phyloP scores from a whole-genome alignment of 2,888 invertebrate species.

The Achlya flavicornis region DNA sequence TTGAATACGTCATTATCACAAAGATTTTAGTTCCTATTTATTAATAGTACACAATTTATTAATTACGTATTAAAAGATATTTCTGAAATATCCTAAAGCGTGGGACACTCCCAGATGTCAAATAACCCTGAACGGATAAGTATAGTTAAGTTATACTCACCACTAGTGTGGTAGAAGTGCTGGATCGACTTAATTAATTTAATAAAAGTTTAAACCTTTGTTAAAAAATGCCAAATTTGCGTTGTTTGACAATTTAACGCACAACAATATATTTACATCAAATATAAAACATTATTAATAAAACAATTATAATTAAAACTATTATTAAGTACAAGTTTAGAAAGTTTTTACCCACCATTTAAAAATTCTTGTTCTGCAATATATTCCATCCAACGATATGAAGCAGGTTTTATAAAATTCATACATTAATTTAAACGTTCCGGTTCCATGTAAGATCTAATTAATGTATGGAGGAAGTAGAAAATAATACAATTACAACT shows the following conservation, averaged over 20 bases:
- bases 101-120: not conserved
- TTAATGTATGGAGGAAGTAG: slow-evolving; percentile 73
- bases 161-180: no score
- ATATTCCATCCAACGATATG: slow-evolving; percentile 59
- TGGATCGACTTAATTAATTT: no score
- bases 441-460: slow-evolving; percentile 74
- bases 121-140: not conserved
- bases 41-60: not conserved
- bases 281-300: slow-evolving; percentile 4
- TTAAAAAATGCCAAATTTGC: no score
- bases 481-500: slow-evolving; percentile 75
- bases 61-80: not conserved
- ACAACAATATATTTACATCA: no score
- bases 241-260: no score
- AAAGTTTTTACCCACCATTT: slow-evolving; percentile 71
- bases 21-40: not conserved
- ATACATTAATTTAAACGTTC: slow-evolving; percentile 71
- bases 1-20: slow-evolving; percentile 22
- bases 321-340: slow-evolving; percentile 22
- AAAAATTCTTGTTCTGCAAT: slow-evolving; percentile 62
- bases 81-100: not conserved
- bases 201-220: no score
- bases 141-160: not conserved
- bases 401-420: slow-evolving; percentile 64
- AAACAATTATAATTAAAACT: not conserved